Percentiles rank a stretch among this genome's conserved stretches.
These are phyloP conservation scores for Philopedon plagiatum DNA, from an alignment of 2,888 invertebrate genomes.

Conservation along the genomic window DNA sequence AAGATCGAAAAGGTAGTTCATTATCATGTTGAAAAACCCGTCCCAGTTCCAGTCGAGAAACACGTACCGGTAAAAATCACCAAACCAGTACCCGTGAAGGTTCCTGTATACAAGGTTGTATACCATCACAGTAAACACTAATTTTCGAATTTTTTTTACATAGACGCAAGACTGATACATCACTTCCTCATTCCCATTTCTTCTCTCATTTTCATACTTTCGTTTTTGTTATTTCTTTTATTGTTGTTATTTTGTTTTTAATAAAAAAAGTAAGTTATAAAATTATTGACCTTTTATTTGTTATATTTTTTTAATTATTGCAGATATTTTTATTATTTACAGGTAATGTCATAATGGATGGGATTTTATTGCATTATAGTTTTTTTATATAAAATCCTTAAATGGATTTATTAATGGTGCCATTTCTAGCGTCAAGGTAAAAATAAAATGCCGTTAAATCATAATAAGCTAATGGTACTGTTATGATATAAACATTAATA, in stretches of 20 bases:
- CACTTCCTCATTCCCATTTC: constrained; percentile 36
- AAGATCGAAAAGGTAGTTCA: constrained; percentile 78
- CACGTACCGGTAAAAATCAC: constrained; percentile 79
- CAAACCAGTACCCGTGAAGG: constrained; percentile 79
- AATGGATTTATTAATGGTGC: no score
- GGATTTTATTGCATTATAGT: no score
- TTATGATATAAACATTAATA: no score
- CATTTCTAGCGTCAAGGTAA: no score
- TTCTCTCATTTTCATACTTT: constrained; percentile 39
- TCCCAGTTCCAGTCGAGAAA: constrained; percentile 79
- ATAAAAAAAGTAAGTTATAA: constrained; percentile 12
- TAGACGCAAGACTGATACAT: constrained; percentile 60
- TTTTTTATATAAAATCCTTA: no score
- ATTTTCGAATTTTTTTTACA: constrained; percentile 24
- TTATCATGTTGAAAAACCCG: constrained; percentile 78
- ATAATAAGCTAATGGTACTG: no score
- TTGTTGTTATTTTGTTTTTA: constrained; percentile 37
- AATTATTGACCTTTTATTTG: constrained; percentile 11
- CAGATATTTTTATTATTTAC: no score
- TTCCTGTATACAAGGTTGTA: constrained; percentile 80
- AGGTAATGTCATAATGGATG: no score
- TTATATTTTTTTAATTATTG: no score
- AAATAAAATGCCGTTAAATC: no score
- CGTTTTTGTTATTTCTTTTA: constrained; percentile 47
- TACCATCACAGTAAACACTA: constrained; percentile 77